These are phyloP conservation scores for Halocynthia aurantium DNA, from an alignment of 23 tunicate genomes.

Conservation along the genomic window DNA sequence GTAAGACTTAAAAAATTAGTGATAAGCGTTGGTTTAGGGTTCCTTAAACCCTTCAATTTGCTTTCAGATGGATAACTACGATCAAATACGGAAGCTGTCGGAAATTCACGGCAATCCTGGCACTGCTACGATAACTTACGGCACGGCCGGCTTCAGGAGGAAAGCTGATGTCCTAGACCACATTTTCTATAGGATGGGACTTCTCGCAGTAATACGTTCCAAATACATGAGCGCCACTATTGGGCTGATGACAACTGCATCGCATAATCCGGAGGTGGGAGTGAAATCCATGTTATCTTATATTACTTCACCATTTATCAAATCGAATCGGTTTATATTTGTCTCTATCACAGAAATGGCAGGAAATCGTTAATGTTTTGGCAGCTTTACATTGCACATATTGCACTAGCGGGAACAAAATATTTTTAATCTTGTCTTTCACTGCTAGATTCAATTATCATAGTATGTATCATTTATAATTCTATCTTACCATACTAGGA, in stretches of 20 bases:
- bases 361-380: too few relatives aligned
- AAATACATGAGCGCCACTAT: conserved; percentile 50
- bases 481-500: conserved; percentile 21
- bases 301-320: background rate
- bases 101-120: conserved; percentile 78
- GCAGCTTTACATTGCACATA: too few relatives aligned
- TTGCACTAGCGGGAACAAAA: too few relatives aligned
- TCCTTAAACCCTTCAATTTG: too few relatives aligned
- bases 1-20: too few relatives aligned
- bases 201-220: conserved; percentile 76
- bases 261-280: conserved; percentile 90
- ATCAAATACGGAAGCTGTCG: conserved; percentile 45
- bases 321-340: too few relatives aligned
- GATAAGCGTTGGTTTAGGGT: background rate
- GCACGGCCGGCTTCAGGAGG: conserved; percentile 94
- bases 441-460: too few relatives aligned
- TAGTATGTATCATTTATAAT: background rate
- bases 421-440: too few relatives aligned
- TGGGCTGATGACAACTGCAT: conserved; percentile 97
- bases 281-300: background rate
- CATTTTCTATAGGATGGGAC: conserved; percentile 86
- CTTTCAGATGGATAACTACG: background rate
- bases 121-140: conserved; percentile 54
- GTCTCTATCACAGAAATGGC: too few relatives aligned
- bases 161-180: conserved; percentile 71